A percentile compares a stretch with the other conserved stretches of the same genome.
Evolutionary conservation across 2,888 invertebrate species (phyloP).

Genomic region (Cantharis rustica): DNA sequence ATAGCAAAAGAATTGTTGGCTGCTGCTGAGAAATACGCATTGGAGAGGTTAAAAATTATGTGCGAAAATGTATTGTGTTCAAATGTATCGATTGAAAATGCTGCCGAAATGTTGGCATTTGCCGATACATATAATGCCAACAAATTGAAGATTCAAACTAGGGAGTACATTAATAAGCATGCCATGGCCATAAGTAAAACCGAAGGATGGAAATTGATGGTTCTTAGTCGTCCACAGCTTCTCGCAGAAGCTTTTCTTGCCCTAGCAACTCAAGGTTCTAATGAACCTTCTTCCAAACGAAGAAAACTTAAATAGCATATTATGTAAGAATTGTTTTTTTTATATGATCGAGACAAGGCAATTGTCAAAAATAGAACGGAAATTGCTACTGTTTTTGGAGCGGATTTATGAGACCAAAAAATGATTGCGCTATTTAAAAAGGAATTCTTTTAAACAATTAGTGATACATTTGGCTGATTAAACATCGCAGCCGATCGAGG

Average conservation of each 20-base stretch:
- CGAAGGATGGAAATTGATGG: slow-evolving; percentile 97
- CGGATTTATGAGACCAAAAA: too few species aligned
- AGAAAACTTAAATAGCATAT: background rate
- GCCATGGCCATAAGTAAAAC: slow-evolving; percentile 99
- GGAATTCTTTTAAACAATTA: too few species aligned
- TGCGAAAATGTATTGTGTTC: slow-evolving; percentile 96
- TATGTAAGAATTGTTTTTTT: background rate
- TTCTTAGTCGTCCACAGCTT: slow-evolving; percentile 95
- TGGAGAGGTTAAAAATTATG: slow-evolving; percentile 98
- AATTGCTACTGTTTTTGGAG: too few species aligned
- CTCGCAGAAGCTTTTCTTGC: slow-evolving; percentile 89
- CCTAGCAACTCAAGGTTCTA: background rate
- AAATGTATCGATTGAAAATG: slow-evolving; percentile 93
- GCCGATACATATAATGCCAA: slow-evolving; percentile 98
- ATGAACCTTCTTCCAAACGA: background rate
- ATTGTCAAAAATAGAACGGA: too few species aligned
- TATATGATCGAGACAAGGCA: background rate
- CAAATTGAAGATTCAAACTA: slow-evolving; percentile 97
- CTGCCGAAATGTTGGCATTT: slow-evolving; percentile 93
- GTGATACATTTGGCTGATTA: too few species aligned
- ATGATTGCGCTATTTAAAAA: too few species aligned
- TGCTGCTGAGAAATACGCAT: slow-evolving; percentile 95
- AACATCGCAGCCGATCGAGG: too few species aligned
- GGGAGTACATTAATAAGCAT: slow-evolving; percentile 97
- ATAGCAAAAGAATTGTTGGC: slow-evolving; percentile 98